Evolutionary conservation across 2,113 vertebrate species (phyloP).

Genomic region (Cyprinodon variegatus): DNA sequence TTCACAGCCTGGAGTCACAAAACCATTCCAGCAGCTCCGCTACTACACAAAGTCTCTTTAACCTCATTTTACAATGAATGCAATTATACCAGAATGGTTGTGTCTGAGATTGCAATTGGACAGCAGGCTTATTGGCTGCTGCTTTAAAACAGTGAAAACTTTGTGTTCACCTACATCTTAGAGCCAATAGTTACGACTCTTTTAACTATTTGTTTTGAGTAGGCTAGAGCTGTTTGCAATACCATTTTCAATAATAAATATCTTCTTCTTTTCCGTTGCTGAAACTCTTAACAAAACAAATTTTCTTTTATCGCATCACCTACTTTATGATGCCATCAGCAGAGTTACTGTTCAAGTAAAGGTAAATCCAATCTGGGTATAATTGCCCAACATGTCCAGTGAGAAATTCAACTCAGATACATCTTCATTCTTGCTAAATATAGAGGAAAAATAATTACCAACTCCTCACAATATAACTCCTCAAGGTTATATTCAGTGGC

Average conservation of each 20-base stretch:
- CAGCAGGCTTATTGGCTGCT: slow-evolving; percentile 2
- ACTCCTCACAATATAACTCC: slow-evolving; percentile 2
- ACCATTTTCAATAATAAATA: slow-evolving; percentile 29
- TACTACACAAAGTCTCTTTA: slow-evolving; percentile 53
- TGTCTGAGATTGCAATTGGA: slow-evolving; percentile 16
- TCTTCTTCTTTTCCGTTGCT: slow-evolving; percentile 11
- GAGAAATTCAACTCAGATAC: slow-evolving; percentile 1
- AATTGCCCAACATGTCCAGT: not conserved
- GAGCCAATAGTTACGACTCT: slow-evolving; percentile 16
- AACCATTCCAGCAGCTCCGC: slow-evolving; percentile 54
- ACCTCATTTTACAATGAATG: slow-evolving; percentile 59
- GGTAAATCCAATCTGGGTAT: slow-evolving; percentile 14
- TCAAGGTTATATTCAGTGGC: not conserved
- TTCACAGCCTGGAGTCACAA: slow-evolving; percentile 56
- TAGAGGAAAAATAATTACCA: slow-evolving; percentile 28
- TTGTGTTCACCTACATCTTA: slow-evolving; percentile 38
- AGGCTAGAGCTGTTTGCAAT: not conserved
- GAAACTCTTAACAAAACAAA: not conserved
- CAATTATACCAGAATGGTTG: slow-evolving; percentile 49
- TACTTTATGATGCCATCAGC: slow-evolving; percentile 20
- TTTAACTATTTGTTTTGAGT: slow-evolving; percentile 12
- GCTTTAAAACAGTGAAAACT: slow-evolving; percentile 25
- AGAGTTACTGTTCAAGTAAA: not conserved
- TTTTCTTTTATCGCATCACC: not conserved
- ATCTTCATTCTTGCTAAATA: slow-evolving; percentile 8